Evolutionary conservation across 2,888 invertebrate genomes (phyloP), one percentile per base, ranked within the genome.

Genomic region (Beris morrisii): DNA sequence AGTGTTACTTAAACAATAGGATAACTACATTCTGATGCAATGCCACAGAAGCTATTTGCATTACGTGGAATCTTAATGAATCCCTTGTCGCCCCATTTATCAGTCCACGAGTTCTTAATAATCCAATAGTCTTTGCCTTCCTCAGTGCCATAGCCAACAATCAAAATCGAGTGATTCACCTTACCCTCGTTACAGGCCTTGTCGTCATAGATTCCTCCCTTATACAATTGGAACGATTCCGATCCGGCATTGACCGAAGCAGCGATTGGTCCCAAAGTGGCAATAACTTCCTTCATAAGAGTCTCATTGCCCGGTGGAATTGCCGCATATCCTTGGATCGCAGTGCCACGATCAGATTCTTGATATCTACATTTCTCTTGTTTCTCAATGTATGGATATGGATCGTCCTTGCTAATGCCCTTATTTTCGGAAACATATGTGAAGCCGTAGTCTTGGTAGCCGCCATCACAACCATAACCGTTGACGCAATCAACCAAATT

Each of bases 91-190:
- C 80, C 80, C 80, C 80, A 80, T 56, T 56, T 69, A 44, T 73
- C 74, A 28, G 75, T 76, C 79, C 79, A 80, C 5, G 79, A 78
- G 65, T 80, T 80, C 69, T 80, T 80, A 1, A 79, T 74, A 57
- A 79, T 79, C 80, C 80, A 80, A 69, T 75, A 80, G 44, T 80
- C 79, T 30, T 73, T 11, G 2, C 78, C 79, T 3, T 77, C 73
- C 56, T 79, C 80, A 7, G 72, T 69, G 43, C 80, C 80, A 70
- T 80, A 80, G 4, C 80, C 80, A 12, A 80, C 78, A n/a, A 80
- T 76, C 22, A 80, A 71, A 12, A 80, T 66, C 1, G 80, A 74
- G 56, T 80, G 80, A 67, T 80, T 80, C 1, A 75, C 73, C 52
- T 78, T 78, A 1, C 70, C 77, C 0, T 74, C 71, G 64, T 80